Percentiles rank a stretch among this genome's conserved stretches.
phyloP scores from a whole-genome alignment of 2,888 invertebrate genomes.

The Gryllus longicercus region DNA sequence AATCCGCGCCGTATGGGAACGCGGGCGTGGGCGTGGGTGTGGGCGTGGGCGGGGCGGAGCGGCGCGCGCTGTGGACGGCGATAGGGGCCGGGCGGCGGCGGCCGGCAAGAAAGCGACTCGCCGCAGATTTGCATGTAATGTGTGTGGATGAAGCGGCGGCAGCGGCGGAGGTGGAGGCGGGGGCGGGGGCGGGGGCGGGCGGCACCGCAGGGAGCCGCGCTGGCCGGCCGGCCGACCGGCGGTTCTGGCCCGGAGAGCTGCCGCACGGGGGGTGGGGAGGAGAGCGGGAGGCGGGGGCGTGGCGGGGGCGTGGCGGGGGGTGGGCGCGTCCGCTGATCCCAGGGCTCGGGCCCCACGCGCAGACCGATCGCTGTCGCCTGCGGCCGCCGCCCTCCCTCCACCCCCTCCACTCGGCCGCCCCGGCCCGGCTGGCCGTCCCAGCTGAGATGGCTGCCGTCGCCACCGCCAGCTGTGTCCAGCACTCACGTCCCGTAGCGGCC shows the following conservation, averaged over 20 bases:
- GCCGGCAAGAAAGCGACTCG: conserved; percentile 1
- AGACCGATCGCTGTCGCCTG: neutral
- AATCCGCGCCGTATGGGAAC: too few species aligned
- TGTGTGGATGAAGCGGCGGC: neutral
- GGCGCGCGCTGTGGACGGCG: neutral
- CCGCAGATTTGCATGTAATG: conserved; percentile 17
- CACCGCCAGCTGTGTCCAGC: too few species aligned
- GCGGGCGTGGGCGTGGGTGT: too few species aligned
- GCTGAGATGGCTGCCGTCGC: too few species aligned
- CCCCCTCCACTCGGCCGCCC: neutral
- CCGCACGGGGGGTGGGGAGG: too few species aligned
- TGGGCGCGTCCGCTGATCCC: too few species aligned
- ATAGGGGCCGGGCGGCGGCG: neutral
- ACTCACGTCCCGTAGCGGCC: too few species aligned
- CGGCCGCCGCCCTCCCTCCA: neutral
- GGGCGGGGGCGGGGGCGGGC: neutral
- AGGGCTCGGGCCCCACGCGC: neutral
- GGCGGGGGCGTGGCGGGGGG: too few species aligned
- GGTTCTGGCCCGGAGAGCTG: too few species aligned
- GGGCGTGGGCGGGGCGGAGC: neutral
- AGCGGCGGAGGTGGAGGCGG: too few species aligned
- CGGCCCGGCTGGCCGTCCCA: too few species aligned
- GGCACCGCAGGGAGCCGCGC: neutral
- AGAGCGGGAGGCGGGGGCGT: too few species aligned
- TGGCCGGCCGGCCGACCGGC: neutral